Evolutionary conservation across 1,140 invertebrate species (phyloP), one percentile per base, ranked within the genome.

Genomic region (Drosophila equinoxialis): DNA sequence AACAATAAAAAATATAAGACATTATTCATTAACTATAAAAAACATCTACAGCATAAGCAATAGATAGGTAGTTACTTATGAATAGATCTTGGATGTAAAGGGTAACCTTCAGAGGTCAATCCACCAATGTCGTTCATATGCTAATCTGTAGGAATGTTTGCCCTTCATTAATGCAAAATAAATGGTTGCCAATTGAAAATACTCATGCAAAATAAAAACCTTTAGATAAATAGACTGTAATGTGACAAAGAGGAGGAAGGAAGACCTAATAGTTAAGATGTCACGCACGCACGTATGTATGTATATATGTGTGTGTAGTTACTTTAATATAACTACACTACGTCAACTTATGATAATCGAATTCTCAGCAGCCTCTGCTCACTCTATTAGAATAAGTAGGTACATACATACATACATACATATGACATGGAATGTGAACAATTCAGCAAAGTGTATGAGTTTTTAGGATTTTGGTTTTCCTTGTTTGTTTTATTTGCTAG

Each of bases 331-430:
- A 73, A 62, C 42, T 59, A 60, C 67, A 67, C 41, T 66, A 61
- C 57, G 76, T 58, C 68, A 45, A 80, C 81, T 81, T 84, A 85
- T 84, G 74, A 64, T 75, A 86, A 85, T 81, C 69, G 51, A 72
- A 68, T 72, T 45, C 68, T 45, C 58, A 78, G 59, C 66, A 69
- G 74, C 62, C 70, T 48, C 61, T 60, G 54, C 42, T 68, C 65
- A 73, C 73, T 73, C 51, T 61, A 74, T 62, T 41, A 33, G 6
- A 30, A 30, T 30, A 26, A 26, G 30, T 30, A 30, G 6, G 20
- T 14, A 11, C 11, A 20, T 17, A 17, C 17, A 17, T 17, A n/a
- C n/a, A 17, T 17, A 1, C 1, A 17, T 17, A 17, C 1, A 1
- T 17, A 17, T 17, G 30, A 13, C 48, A 14, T 10, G 73, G 48